Conservation (phyloP, 1,140 invertebrate genomes). For the Fopius arisanus region DNA sequence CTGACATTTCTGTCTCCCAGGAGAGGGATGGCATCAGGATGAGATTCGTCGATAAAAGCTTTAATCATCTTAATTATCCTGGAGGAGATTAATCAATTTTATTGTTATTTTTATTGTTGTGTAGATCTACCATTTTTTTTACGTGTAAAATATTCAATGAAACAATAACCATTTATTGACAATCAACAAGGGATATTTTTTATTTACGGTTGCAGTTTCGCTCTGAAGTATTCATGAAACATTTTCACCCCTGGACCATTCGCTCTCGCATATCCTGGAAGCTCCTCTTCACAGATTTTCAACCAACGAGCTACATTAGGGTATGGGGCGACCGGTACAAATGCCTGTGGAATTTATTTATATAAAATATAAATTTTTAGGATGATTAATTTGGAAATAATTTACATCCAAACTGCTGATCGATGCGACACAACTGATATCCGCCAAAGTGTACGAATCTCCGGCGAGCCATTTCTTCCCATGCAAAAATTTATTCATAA, state of each 20-base stretch:
- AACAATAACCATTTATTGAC: no score
- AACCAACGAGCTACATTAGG: slow-evolving; percentile 16
- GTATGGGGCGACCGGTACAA: slow-evolving; percentile 8
- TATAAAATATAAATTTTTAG: no score
- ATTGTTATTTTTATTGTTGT: no score
- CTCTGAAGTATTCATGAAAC: not conserved
- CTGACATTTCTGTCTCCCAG: not conserved
- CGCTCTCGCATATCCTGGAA: slow-evolving; percentile 12
- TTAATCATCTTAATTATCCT: not conserved
- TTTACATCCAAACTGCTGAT: slow-evolving; percentile 27
- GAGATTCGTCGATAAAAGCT: not conserved
- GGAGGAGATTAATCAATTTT: not conserved
- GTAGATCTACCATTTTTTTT: no score
- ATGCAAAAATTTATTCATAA: slow-evolving; percentile 53
- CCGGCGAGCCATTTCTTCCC: slow-evolving; percentile 45
- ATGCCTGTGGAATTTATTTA: not conserved
- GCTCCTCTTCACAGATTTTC: not conserved
- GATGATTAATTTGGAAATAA: no score
- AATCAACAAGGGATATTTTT: no score
- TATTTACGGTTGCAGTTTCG: not conserved
- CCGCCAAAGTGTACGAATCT: slow-evolving; percentile 44
- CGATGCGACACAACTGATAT: slow-evolving; percentile 38
- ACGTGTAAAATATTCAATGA: no score
- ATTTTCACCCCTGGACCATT: not conserved
- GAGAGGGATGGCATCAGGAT: not conserved